These are phyloP conservation scores for Peromyscus maniculatus DNA, from an alignment of 2,113 vertebrate species.

Conservation along the genomic window DNA sequence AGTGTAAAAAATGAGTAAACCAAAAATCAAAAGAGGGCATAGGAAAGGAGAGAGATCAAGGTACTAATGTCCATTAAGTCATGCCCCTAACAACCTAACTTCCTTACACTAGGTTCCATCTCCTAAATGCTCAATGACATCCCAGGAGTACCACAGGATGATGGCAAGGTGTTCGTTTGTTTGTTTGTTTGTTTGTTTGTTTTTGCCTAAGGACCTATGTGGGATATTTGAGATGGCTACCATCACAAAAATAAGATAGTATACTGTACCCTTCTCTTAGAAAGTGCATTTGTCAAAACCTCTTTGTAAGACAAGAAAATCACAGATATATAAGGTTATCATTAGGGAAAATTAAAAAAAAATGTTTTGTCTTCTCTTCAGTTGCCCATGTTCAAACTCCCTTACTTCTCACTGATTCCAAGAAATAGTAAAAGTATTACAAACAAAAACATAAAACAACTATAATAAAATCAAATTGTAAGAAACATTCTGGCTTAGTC, in stretches of 20 bases:
- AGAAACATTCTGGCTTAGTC: not conserved
- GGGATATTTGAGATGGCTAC: not conserved
- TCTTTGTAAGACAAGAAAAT: not conserved
- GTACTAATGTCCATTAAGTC: not conserved
- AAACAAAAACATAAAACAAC: not conserved
- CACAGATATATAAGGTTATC: not conserved
- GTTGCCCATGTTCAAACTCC: not conserved
- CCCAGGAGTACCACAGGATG: not conserved
- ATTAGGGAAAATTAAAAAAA: not conserved
- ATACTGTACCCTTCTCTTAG: not conserved
- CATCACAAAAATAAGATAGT: not conserved
- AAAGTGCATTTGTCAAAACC: not conserved
- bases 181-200: no score
- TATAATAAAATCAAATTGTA: constrained; percentile 26
- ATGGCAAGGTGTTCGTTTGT: no score
- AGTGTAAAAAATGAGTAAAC: not conserved
- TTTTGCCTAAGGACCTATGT: not conserved
- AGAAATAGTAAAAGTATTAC: not conserved
- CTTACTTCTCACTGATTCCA: not conserved
- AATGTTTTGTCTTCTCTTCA: not conserved
- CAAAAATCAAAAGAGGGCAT: not conserved
- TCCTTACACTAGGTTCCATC: accelerated
- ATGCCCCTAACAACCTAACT: not conserved
- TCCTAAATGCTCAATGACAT: no score
- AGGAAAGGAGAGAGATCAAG: not conserved